These are phyloP conservation scores for Horisme vitalbata DNA, from an alignment of 2,888 invertebrate species.

Conservation along the genomic window DNA sequence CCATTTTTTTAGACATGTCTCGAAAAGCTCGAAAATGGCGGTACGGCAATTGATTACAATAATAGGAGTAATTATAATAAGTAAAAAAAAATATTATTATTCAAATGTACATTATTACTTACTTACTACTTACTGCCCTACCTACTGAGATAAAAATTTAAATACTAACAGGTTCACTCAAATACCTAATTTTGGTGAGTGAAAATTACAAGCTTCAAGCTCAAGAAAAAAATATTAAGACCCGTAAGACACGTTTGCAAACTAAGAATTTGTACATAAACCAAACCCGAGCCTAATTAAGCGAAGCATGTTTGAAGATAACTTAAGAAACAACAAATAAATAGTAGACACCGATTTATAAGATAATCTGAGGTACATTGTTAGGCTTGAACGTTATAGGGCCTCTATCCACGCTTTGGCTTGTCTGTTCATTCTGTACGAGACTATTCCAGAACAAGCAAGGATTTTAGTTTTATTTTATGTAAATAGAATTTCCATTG, in stretches of 20 bases:
- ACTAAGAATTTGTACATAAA: constrained; percentile 6
- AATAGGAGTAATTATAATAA: too few relatives aligned
- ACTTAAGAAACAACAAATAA: constrained; percentile 13
- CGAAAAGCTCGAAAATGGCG: too few relatives aligned
- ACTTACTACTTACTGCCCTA: too few relatives aligned
- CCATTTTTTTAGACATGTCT: too few relatives aligned
- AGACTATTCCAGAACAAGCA: constrained; percentile 19
- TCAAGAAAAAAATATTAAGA: constrained; percentile 1
- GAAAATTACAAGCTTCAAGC: too few relatives aligned
- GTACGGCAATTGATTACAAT: too few relatives aligned
- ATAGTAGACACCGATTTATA: constrained; percentile 17
- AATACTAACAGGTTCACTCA: too few relatives aligned
- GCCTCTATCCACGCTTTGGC: constrained; percentile 3
- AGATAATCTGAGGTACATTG: constrained; percentile 21
- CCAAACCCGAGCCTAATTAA: constrained; percentile 17
- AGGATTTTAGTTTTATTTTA: constrained; percentile 9
- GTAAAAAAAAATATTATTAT: too few relatives aligned
- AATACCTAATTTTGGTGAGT: too few relatives aligned
- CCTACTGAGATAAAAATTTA: too few relatives aligned
- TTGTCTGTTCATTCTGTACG: constrained; percentile 19
- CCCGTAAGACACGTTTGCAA: constrained; percentile 2
- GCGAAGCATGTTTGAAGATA: constrained; percentile 16
- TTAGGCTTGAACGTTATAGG: constrained; percentile 9
- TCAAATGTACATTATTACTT: too few relatives aligned
- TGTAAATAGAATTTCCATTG: background rate